Evolutionary conservation across 2,113 vertebrate species (phyloP), one percentile per base, ranked within the genome.

Genomic region (Phylloscopus whistleri): DNA sequence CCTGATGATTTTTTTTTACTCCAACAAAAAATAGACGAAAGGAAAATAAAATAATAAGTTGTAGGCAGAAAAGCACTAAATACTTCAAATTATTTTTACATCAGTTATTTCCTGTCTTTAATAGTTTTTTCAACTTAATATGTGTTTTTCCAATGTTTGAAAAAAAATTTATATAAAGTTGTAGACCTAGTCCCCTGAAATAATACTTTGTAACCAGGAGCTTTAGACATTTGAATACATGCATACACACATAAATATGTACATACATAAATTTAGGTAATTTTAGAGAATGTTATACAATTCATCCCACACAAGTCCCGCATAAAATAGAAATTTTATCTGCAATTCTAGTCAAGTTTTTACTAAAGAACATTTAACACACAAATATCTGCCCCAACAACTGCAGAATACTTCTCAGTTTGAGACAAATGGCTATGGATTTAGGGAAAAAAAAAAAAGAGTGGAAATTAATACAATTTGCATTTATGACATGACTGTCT

Each of bases 211-310:
- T 37, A 83, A 9, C 6, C 33, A 28, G 30, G 15, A n/a, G 41
- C 1, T 31, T 12, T 19, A 31, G 16, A 30, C 9, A 58, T 52
- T 62, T 66, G 9, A 75, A 75, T n/a, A 59, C 2, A 13, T 10
- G 4, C 17, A 22, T 67, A 19, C 2, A 24, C 7, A 33, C 6
- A 49, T 3, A 28, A 16, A 53, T 48, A 30, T 0, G 0, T 6
- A 53, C 49, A 37, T 30, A 19, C 1, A 27, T 55, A 70, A 11
- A 43, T 72, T 55, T 48, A 72, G 46, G 44, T 48, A 56, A 56
- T 89, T 85, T 89, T 66, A 83, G 8, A 49, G 6, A 31, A 31
- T 13, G 4, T 18, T 87, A 22, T 7, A 37, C 3, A 13, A 84
- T 81, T 87, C 10, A 37, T 68, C 26, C 1, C 1, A 20, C 1